Base-by-base conservation (phyloP, 2,797 vertebrate genomes). In the Pelochelys cantorii region DNA sequence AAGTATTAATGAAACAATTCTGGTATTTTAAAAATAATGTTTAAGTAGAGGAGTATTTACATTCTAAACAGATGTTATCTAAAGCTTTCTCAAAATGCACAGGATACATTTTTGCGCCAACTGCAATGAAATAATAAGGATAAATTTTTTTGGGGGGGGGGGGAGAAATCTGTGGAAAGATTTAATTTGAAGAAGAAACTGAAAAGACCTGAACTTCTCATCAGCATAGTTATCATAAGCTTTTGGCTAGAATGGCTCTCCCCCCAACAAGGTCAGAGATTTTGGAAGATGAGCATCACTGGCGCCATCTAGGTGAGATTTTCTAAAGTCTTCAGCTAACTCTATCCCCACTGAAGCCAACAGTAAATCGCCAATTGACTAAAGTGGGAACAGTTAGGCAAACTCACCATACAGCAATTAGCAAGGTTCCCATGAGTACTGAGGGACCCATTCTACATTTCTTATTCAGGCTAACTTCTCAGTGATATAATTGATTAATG, bases 221-320 rank as follows among this genome's bases (percentile, higher is more conserved):
- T 7, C 79, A 27, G 82, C 53, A 37, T 87, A 87, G 79, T 17
- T 85, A 56, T 25, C 88, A 22, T 71, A 31, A 75, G 81, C 25
- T 57, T 31, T 71, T 15, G 84, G 52, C 31, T 75, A 60, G 81
- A 81, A 86, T 55, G 34, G 3, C n/a, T 86, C 37, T 75, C 62
- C 86, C 85, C 52, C 55, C 87, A 93, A 87, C 68, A 55, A 93
- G 86, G 82, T 71, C 23, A 77, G 85, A 90, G 71, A 25, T 90
- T 71, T 93, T 62, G 60, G 60, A 62, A 20, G 85, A 78, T 57
- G 54, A 62, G 11, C 29, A 23, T 92, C 13, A 20, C 1, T 34
- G 59, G 48, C 55, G 86, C 54, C 53, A 48, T 48, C 0, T 23
- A 71, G 34, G 65, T 37, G 65, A 18, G n/a, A 37, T 71, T 71